Conservation (phyloP, 2,113 vertebrate species). For the Sylvia atricapilla region DNA sequence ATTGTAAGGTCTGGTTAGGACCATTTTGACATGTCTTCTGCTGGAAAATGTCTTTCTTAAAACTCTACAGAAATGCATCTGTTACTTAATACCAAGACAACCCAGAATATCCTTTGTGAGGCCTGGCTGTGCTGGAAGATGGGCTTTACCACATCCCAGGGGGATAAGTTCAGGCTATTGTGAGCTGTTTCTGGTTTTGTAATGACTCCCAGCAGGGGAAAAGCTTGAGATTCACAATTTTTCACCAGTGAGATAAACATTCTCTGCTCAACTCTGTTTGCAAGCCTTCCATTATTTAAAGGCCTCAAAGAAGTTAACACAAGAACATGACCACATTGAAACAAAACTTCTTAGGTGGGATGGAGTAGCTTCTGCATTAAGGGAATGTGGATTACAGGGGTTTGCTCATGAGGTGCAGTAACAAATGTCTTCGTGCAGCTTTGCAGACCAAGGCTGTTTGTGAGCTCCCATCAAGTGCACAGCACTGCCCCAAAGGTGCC, state of each 20-base stretch:
- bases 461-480: not conserved
- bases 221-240: not conserved
- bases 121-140: not conserved
- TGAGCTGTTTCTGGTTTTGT: constrained; percentile 16
- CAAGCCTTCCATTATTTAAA: not conserved
- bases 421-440: not conserved
- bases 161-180: not conserved
- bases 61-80: not conserved
- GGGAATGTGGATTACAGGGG: not conserved
- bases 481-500: not conserved
- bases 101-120: not conserved
- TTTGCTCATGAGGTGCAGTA: not conserved
- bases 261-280: not conserved
- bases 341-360: not conserved
- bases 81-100: not conserved
- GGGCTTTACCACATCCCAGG: not conserved
- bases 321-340: not conserved
- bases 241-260: not conserved
- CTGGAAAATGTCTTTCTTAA: constrained; percentile 4
- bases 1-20: not conserved
- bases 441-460: rapidly evolving
- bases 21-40: constrained; percentile 1
- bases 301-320: not conserved
- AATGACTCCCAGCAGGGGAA: not conserved
- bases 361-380: not conserved